Base-by-base conservation (phyloP, 2,113 vertebrate genomes). In the Myotis yumanensis region DNA sequence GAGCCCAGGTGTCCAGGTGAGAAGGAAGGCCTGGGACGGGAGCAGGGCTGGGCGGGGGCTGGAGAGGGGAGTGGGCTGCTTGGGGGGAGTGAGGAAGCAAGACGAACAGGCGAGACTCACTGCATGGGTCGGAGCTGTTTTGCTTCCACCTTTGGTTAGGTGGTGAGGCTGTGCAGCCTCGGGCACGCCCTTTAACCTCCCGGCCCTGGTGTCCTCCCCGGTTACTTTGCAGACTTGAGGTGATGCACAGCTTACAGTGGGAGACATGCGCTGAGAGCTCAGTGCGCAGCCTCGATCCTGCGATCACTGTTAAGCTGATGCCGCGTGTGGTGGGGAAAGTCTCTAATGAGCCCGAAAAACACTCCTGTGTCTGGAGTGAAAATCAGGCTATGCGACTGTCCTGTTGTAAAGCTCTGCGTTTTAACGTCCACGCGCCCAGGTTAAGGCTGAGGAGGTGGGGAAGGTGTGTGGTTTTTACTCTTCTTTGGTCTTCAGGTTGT, bases 281-380 rank as follows among this genome's bases (percentile, higher is more conserved):
- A 35, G 9, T 3, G 10, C 5, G 4, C 57, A 5, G 20, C 5
- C 1, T 10, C 28, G 2, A 32, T 54, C 30, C 46, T 57, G 23
- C 0, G 0, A 16, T 43, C 12, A 5, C 25, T 7, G 7, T 5
- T 28, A n/a, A 89, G 71, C 57, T 3, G 1, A 3, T 3, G 7
- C 20, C 3, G 22, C n/a, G 0, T 5, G 0, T 2, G 22, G 57
- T 9, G 14, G 59, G 40, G 8, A 30, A 30, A 11, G 11, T 32
- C 72, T 16, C 52, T 16, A 11, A 10, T 1, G 69, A 82, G n/a
- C 80, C 52, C 4, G 32, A 37, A n/a, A 18, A 79, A 51, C 1
- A 35, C 16, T 17, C 72, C 15, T 5, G 59, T n/a, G 43, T 3
- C 4, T 4, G 3, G 30, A 46, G 40, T 40, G 52, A 75, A 52